Conservation (phyloP, 2,797 vertebrate genomes). For the Gobio occitaniae region DNA sequence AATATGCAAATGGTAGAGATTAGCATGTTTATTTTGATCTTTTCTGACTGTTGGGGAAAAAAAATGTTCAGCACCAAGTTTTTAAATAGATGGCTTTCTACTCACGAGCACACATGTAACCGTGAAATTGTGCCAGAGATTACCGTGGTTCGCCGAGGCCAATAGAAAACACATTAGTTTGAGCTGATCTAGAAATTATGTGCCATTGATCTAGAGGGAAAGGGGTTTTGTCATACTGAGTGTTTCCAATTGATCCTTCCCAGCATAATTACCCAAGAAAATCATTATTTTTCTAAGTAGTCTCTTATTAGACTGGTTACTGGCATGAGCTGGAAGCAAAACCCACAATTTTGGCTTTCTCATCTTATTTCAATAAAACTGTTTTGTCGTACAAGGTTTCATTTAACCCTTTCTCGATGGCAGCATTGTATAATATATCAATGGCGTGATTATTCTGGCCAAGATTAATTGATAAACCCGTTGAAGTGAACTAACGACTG, state of each 20-base stretch:
- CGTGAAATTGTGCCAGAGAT: constrained; percentile 68
- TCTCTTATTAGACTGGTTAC: constrained; percentile 68
- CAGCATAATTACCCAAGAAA: constrained; percentile 78
- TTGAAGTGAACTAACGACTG: background rate
- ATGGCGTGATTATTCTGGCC: background rate
- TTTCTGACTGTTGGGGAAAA: constrained; percentile 70
- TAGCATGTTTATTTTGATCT: constrained; percentile 75
- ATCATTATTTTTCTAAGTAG: constrained; percentile 75
- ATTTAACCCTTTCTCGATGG: background rate
- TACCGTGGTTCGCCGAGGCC: constrained; percentile 71
- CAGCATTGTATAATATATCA: background rate
- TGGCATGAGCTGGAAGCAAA: constrained; percentile 47
- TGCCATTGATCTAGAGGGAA: constrained; percentile 78
- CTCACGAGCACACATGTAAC: constrained; percentile 64
- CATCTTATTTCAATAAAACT: constrained; percentile 15
- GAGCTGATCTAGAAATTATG: constrained; percentile 81
- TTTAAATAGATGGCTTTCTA: constrained; percentile 68
- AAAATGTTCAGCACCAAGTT: constrained; percentile 42
- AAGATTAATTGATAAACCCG: background rate
- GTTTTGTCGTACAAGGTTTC: background rate
- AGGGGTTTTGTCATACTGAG: constrained; percentile 75
- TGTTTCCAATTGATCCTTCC: constrained; percentile 75
- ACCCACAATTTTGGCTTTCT: constrained; percentile 33
- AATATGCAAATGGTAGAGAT: constrained; percentile 73
- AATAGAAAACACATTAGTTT: constrained; percentile 80